Evolutionary conservation across 2,888 invertebrate species (phyloP).

Genomic region (Tachina grossa): DNA sequence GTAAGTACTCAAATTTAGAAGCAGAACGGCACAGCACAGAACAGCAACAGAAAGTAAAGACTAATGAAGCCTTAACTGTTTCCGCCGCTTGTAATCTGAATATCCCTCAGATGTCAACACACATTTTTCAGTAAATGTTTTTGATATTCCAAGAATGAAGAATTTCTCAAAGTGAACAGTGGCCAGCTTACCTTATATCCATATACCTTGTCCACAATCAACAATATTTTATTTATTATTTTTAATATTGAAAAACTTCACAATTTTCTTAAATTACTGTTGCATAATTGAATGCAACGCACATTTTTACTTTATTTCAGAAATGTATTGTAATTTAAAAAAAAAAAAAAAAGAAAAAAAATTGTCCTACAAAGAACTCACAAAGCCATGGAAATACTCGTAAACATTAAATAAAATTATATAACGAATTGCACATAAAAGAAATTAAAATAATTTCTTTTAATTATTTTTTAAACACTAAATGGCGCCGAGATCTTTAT

Average conservation of each 20-base stretch:
- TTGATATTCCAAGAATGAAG: no score
- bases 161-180: no score
- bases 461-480: conserved; percentile 60
- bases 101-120: no score
- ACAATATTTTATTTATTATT: not conserved
- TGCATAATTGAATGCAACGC: conserved; percentile 20
- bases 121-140: no score
- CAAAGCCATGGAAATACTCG: not conserved
- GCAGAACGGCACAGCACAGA: no score
- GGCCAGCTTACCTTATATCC: no score
- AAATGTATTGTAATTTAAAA: not conserved
- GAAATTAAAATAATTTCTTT: conserved; percentile 61
- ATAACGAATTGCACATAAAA: conserved; percentile 44
- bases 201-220: not conserved
- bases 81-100: no score
- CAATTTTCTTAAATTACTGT: not conserved
- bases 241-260: not conserved
- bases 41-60: no score
- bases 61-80: no score
- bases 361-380: conserved; percentile 25
- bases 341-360: not conserved
- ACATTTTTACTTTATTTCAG: conserved; percentile 47
- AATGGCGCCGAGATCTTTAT: conserved; percentile 65
- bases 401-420: not conserved
- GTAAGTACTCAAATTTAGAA: no score